Base-by-base conservation (phyloP, 2,797 vertebrate species). In the Urophycis tenuis region DNA sequence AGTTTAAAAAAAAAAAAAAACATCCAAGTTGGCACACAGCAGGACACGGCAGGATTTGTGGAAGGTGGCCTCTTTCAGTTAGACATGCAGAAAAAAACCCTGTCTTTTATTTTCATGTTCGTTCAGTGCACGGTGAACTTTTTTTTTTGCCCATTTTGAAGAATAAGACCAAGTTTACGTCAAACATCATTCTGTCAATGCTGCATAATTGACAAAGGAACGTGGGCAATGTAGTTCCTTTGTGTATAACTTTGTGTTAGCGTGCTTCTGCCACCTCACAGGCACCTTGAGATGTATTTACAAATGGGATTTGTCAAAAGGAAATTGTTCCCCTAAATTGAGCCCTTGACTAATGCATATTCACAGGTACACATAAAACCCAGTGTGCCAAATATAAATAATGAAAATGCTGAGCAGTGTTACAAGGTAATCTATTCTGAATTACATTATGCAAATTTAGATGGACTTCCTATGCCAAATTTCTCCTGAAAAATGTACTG, bases 391-490 rank as follows among this genome's bases (percentile, higher is more conserved):
- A 67, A 67, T 29, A 67, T 29, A 67, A 67, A 29, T 67, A 67
- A 25, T 11, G 60, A 29, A 67, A 67, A 67, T 67, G 60, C 60
- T 67, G 60, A 67, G 60, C 60, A 9, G 60, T 29, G 60, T 67
- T 67, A 29, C 60, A 67, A 25, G 60, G 60, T 67, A 67, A 67
- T 67, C 60, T 67, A 67, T 67, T 67, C 60, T 67, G 60, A 67
- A 67, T 67, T 11, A 29, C 60, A 67, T 67, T 25, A 67, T 67
- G 60, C 25, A 67, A 67, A 67, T 25, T 29, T 29, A 29, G n/a
- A 67, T 67, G 60, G 25, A 67, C 60, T 67, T 67, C n/a, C 60
- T 67, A 3, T 67, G 9, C 25, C 60, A 67, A 67, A 67, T 67
- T 4, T 67, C 25, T 67, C n/a, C 29, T 67, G 9, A 12, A 67